Evolutionary conservation across 2,888 invertebrate genomes (phyloP).

Genomic region (Belgica antarctica): DNA sequence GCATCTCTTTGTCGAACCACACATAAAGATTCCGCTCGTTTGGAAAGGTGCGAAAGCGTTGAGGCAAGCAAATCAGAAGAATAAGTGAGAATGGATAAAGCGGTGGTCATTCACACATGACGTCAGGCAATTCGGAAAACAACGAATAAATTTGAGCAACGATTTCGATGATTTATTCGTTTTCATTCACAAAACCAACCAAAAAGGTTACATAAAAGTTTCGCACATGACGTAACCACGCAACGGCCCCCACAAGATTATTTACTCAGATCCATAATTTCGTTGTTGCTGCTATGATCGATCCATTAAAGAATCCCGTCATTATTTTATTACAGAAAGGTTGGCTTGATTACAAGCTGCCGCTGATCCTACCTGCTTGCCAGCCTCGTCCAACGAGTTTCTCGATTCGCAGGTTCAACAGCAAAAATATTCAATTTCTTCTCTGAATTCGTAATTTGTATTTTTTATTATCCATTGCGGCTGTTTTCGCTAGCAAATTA

Average conservation of each 20-base stretch:
- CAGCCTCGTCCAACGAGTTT: slow-evolving; percentile 10
- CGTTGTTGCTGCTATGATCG: slow-evolving; percentile 4
- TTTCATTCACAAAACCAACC: no score
- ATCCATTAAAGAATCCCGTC: slow-evolving; percentile 26
- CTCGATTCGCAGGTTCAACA: neutral
- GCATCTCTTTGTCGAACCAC: slow-evolving; percentile 19
- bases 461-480: neutral
- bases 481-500: slow-evolving; percentile 15
- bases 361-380: slow-evolving; percentile 27
- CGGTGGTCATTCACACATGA: no score
- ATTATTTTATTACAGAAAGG: slow-evolving; percentile 30
- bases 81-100: no score
- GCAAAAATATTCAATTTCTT: slow-evolving; percentile 23
- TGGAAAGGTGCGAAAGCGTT: slow-evolving; percentile 24
- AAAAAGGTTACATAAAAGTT: no score
- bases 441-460: slow-evolving; percentile 1
- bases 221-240: no score
- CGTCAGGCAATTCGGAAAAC: no score
- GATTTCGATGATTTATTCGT: no score
- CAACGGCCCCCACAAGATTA: no score
- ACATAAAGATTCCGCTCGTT: neutral
- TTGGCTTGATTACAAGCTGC: slow-evolving; percentile 19
- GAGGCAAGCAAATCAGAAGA: slow-evolving; percentile 13
- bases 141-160: no score
- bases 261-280: slow-evolving; percentile 25